These are phyloP conservation scores for Falco concolor DNA, from an alignment of 2,797 vertebrate genomes.

Conservation along the genomic window DNA sequence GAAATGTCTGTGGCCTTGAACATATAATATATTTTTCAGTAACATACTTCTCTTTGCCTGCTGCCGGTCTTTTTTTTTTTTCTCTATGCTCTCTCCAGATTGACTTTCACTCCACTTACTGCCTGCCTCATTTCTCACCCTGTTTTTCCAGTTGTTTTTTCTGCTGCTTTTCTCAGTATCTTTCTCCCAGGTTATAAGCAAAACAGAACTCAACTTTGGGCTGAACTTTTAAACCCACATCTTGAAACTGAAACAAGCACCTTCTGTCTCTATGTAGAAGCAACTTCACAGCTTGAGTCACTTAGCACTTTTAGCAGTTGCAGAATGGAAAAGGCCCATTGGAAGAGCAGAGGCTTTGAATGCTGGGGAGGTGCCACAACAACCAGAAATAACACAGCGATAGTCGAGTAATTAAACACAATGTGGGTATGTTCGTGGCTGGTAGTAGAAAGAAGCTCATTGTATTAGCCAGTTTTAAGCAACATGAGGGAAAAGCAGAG, in stretches of 20 bases:
- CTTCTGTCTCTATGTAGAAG: not conserved
- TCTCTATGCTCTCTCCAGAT: not conserved
- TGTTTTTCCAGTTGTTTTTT: conserved; percentile 18
- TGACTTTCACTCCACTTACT: conserved; percentile 44
- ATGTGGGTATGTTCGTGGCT: not conserved
- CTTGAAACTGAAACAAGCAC: conserved; percentile 23
- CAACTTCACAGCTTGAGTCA: not conserved
- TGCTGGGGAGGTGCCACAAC: not conserved
- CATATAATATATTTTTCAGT: conserved; percentile 56
- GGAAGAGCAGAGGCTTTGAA: not conserved
- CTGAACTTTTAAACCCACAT: conserved; percentile 58
- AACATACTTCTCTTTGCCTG: conserved; percentile 13
- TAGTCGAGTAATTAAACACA: not conserved
- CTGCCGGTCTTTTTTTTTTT: not conserved
- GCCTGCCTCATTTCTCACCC: conserved; percentile 39
- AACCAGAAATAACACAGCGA: not conserved
- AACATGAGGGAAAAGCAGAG: not conserved
- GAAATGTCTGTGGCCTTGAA: conserved; percentile 16
- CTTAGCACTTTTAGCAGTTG: conserved; percentile 28
- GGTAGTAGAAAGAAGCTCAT: not conserved
- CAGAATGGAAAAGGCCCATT: not conserved
- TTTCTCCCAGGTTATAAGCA: not conserved
- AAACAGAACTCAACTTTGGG: not conserved
- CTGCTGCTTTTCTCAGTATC: not conserved
- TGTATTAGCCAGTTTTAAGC: not conserved